Evolutionary conservation across 2,797 vertebrate genomes (phyloP).

Genomic region (Labroides dimidiatus): DNA sequence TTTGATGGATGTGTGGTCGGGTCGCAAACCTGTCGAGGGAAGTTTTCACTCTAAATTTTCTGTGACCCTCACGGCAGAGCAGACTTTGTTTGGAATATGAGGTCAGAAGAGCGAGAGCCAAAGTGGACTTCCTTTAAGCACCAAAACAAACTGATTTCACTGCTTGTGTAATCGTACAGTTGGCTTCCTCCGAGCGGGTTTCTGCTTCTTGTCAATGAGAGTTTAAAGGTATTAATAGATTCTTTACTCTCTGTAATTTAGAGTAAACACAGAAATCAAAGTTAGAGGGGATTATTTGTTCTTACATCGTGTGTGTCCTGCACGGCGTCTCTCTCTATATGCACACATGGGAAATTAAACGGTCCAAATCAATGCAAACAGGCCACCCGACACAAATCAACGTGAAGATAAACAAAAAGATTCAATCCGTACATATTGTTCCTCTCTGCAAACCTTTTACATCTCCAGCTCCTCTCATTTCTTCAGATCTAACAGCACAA

Average conservation of each 20-base stretch:
- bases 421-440: not conserved
- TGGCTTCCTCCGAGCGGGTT: not conserved
- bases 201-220: not conserved
- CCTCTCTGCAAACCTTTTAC: slow-evolving; percentile 1
- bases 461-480: slow-evolving; percentile 27
- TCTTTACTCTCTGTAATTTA: not conserved
- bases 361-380: not conserved
- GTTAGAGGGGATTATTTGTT: not conserved
- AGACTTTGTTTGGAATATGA: not conserved
- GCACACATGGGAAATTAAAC: slow-evolving; percentile 13
- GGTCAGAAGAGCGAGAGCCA: slow-evolving; percentile 8
- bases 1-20: not conserved
- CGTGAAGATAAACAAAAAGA: not conserved
- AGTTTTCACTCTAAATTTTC: not conserved
- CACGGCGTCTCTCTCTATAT: not conserved
- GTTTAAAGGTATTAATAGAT: slow-evolving; percentile 2
- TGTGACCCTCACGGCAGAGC: slow-evolving; percentile 3
- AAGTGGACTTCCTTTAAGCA: slow-evolving; percentile 25
- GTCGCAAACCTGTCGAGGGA: not conserved
- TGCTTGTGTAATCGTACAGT: not conserved
- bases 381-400: not conserved
- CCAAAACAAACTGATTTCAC: slow-evolving; percentile 9
- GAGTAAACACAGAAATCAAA: not conserved
- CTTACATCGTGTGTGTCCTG: slow-evolving; percentile 7
- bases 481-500: slow-evolving; percentile 44